Evolutionary conservation across 2,888 invertebrate genomes (phyloP), one percentile per base, ranked within the genome.

Genomic region (Cheilosia scutellata): DNA sequence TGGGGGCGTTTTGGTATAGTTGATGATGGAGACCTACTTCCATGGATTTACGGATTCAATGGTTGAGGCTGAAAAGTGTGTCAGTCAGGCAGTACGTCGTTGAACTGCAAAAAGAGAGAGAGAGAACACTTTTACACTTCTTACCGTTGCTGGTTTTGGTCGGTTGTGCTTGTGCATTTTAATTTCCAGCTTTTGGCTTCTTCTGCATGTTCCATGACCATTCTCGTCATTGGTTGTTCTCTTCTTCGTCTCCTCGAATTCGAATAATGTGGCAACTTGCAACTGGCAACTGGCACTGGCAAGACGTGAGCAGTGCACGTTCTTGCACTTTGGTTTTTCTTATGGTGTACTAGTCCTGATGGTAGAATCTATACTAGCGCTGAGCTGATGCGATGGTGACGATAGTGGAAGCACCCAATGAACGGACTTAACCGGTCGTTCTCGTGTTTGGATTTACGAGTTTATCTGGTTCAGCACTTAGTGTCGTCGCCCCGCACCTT

Each of bases 21-120:
- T 27, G 77, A 75, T 75, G 79, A 78, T 86, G 82, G 77, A 88
- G 89, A 89, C 89, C 89, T 88, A 89, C 89, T 88, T 89, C 86
- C 87, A 88, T 70, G 87, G 88, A 88, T 87, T 82, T 83, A 82
- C 74, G 77, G 87, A 88, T 80, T 87, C 84, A 77, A 80, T 47
- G 42, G 57, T 47, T 82, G 68, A 72, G 68, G 49, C 66, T 77
- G 40, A 20, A 72, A 89, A 89, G 89, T 89, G 88, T 89, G 89
- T 88, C 89, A 89, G 88, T 89, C 89, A 88, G 88, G 82, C 88
- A 88, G 72, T 75, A 80, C 82, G 76, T 76, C 87, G 83, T 78
- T 82, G 82, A 82, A 78, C 82, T 77, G 77, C 75, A 58, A 66
- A 62, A 27, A 63, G 57, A 37, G 71, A 60, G 51, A 51, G 27